A percentile compares a stretch with the other conserved stretches of the same genome.
phyloP scores from a whole-genome alignment of 2,888 invertebrate species.

The Crioceris asparagi region DNA sequence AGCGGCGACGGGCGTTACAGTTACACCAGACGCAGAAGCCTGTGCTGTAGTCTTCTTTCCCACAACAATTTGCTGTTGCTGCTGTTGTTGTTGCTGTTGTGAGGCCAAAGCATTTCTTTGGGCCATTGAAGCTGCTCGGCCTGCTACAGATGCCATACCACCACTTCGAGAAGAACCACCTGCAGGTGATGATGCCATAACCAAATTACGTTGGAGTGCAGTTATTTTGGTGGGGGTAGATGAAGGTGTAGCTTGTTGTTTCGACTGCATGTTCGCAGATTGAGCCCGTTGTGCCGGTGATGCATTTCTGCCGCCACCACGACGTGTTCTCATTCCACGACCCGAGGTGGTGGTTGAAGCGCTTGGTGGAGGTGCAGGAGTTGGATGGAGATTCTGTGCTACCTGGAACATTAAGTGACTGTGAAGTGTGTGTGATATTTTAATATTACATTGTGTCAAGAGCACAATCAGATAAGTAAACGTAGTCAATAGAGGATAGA shows the following conservation, averaged over 20 bases:
- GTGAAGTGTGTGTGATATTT: no score
- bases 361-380: slow-evolving; percentile 2
- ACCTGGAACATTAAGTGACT: slow-evolving; percentile 7
- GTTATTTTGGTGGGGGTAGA: slow-evolving; percentile 3
- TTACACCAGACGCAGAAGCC: neutral
- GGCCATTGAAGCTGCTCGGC: no score
- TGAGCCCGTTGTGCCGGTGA: neutral
- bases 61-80: neutral
- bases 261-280: neutral
- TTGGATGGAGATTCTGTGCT: slow-evolving; percentile 13
- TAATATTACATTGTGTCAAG: no score
- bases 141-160: no score
- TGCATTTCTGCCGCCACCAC: slow-evolving; percentile 1
- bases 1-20: no score
- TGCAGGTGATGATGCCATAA: no score
- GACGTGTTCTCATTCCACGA: slow-evolving; percentile 4
- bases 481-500: no score
- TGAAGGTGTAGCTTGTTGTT: neutral
- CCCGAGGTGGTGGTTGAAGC: neutral
- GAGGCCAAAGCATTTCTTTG: no score
- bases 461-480: no score
- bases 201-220: no score
- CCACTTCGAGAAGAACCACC: no score
- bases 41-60: neutral
- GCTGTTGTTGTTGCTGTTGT: neutral